A percentile compares a stretch with the other conserved stretches of the same genome.
These are phyloP conservation scores for Cetonia aurata DNA, from an alignment of 2,888 invertebrate genomes.

Conservation along the genomic window DNA sequence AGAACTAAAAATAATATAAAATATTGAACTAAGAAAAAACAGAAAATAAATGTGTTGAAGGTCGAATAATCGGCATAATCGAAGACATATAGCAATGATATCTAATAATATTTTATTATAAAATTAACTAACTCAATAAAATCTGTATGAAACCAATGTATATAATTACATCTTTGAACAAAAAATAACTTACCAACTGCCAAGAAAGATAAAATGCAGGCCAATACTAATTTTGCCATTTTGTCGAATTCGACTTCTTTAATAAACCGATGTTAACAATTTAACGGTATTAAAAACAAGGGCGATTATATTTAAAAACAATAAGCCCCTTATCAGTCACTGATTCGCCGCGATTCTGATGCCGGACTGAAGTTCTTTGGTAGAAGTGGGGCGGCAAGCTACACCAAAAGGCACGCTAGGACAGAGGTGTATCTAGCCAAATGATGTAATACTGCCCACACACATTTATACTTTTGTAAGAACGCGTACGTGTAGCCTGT, in stretches of 20 bases:
- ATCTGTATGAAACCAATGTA: too few species aligned
- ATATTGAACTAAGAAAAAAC: not conserved
- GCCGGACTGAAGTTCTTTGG: constrained; percentile 6
- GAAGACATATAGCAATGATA: too few species aligned
- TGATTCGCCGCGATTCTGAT: constrained; percentile 28
- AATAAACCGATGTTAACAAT: not conserved
- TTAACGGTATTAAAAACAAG: not conserved
- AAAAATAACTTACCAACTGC: constrained; percentile 16
- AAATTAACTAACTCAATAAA: not conserved
- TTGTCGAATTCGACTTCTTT: not conserved
- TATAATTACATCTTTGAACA: too few species aligned
- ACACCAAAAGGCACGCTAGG: not conserved
- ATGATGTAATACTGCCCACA: constrained; percentile 7
- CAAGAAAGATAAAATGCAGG: not conserved
- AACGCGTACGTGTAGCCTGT: too few species aligned
- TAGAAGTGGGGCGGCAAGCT: constrained; percentile 25
- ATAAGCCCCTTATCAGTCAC: constrained; percentile 10
- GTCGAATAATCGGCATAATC: too few species aligned
- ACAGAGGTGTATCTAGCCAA: constrained; percentile 32
- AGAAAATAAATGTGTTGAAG: too few species aligned
- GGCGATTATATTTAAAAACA: not conserved
- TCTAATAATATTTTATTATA: not conserved
- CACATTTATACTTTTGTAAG: not conserved
- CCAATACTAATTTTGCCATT: constrained; percentile 27
- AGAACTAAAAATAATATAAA: constrained; percentile 36